These are phyloP conservation scores for Xiphorhynchus elegans DNA, from an alignment of 2,113 vertebrate genomes.

Conservation along the genomic window DNA sequence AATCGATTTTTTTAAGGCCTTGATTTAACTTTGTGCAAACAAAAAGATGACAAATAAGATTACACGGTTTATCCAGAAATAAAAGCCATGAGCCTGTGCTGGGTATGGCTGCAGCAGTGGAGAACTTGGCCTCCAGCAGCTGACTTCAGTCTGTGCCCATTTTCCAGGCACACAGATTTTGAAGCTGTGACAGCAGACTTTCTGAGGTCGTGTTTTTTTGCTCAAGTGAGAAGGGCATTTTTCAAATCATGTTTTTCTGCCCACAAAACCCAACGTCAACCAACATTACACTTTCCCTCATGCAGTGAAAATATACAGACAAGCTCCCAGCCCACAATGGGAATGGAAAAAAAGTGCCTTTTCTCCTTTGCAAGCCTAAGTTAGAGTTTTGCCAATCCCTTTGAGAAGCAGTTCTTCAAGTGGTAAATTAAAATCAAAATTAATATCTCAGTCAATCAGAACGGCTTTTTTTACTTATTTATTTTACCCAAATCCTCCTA, in stretches of 20 bases:
- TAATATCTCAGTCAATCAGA: background rate
- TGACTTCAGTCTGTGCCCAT: slow-evolving; percentile 2
- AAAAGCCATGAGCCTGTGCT: background rate
- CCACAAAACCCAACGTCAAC: background rate
- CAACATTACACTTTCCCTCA: background rate
- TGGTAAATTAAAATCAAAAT: background rate
- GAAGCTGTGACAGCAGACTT: background rate
- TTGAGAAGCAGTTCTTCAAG: background rate
- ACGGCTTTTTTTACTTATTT: background rate
- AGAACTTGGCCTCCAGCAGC: background rate
- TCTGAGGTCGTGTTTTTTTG: background rate
- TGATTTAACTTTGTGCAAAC: background rate
- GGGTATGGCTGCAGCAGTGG: rapidly evolving
- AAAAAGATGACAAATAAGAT: background rate
- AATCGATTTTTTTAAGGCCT: background rate
- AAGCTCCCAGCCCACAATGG: background rate
- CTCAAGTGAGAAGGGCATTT: background rate
- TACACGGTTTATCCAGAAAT: background rate
- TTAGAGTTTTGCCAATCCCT: background rate
- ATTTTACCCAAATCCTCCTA: background rate
- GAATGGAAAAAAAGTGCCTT: background rate
- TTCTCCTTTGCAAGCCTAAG: background rate
- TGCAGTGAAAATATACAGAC: background rate
- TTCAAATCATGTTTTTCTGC: background rate
- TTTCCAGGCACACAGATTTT: background rate